Conservation (phyloP, 2,797 vertebrate species). For the Anableps anableps region DNA sequence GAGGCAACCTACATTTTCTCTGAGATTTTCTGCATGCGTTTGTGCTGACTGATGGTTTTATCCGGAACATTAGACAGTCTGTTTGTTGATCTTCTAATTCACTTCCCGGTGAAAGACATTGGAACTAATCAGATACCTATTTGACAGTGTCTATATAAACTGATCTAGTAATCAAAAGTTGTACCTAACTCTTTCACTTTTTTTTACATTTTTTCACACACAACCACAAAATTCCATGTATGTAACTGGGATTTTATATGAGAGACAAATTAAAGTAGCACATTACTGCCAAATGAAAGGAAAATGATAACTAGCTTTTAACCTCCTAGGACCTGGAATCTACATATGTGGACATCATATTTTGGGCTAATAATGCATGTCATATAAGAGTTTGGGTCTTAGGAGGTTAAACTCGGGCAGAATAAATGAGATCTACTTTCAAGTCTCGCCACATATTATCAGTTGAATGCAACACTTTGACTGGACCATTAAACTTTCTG, state of each 20-base stretch:
- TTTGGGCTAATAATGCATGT: too few relatives aligned
- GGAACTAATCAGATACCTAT: not conserved
- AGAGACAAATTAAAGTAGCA: not conserved
- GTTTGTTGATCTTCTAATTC: not conserved
- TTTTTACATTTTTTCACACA: not conserved
- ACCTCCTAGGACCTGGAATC: too few relatives aligned
- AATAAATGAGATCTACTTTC: not conserved
- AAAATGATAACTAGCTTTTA: not conserved
- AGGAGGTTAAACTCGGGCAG: not conserved
- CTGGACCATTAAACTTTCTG: not conserved
- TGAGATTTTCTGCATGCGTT: not conserved
- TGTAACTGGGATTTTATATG: not conserved
- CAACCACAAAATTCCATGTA: not conserved
- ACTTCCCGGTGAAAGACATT: not conserved
- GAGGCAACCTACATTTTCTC: not conserved
- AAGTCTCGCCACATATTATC: not conserved
- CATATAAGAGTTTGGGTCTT: too few relatives aligned
- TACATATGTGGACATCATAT: too few relatives aligned
- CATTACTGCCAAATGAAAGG: not conserved
- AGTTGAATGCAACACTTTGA: not conserved
- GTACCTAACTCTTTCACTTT: too few relatives aligned
- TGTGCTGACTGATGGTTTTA: not conserved
- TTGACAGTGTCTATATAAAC: not conserved
- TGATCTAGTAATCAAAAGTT: not conserved
- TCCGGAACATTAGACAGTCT: not conserved